phyloP scores from a whole-genome alignment of 1,140 invertebrate species.

The Orius insidiosus region DNA sequence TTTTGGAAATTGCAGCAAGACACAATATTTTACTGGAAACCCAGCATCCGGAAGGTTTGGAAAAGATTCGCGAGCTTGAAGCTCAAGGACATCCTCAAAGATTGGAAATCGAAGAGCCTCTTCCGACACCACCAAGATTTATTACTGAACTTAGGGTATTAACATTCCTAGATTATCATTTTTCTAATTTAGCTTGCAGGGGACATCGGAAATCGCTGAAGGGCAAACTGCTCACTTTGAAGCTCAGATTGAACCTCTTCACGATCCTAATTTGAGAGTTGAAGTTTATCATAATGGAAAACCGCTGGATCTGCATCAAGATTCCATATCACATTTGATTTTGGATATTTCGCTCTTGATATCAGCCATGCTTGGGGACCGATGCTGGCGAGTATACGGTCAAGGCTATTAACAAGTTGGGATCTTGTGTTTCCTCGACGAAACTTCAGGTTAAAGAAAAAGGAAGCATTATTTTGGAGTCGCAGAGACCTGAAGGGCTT shows the following conservation, averaged over 20 bases:
- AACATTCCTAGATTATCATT: too few species aligned
- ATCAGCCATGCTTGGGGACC: constrained; percentile 78
- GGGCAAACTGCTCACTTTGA: constrained; percentile 80
- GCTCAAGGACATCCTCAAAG: constrained; percentile 57
- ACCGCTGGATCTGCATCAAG: constrained; percentile 67
- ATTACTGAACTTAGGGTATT: constrained; percentile 55
- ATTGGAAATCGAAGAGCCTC: constrained; percentile 63
- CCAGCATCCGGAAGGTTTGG: constrained; percentile 83
- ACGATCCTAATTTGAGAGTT: constrained; percentile 75
- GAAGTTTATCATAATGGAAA: constrained; percentile 86
- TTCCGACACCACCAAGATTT: constrained; percentile 59
- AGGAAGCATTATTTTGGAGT: constrained; percentile 79
- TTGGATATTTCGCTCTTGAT: constrained; percentile 86
- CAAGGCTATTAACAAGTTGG: constrained; percentile 70
- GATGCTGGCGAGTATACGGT: constrained; percentile 90
- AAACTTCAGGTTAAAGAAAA: constrained; percentile 54
- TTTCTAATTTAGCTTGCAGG: too few species aligned
- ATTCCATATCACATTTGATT: constrained; percentile 88
- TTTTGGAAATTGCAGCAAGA: constrained; percentile 37
- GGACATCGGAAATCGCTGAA: constrained; percentile 67
- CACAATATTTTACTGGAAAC: constrained; percentile 74
- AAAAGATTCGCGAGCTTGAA: constrained; percentile 80
- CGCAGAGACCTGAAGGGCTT: constrained; percentile 86
- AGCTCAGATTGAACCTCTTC: constrained; percentile 76
- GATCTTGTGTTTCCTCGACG: constrained; percentile 68